Base-by-base conservation (phyloP, 2,888 invertebrate genomes). In the Drosophila pegasa region DNA sequence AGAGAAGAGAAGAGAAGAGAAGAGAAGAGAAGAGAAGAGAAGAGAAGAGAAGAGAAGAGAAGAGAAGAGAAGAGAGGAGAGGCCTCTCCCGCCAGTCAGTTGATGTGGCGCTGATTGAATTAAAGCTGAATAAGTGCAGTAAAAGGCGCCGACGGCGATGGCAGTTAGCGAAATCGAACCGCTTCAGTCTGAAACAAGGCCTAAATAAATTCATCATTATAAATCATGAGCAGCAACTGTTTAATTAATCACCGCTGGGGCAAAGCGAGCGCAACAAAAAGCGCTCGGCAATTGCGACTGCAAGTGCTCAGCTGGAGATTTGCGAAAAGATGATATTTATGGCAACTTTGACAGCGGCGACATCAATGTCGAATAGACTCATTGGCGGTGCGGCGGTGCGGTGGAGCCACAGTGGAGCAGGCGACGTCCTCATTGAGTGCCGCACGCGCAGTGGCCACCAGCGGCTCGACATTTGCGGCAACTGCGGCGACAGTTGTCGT, bases 141-240 rank as follows among this genome's bases (percentile, higher is more conserved):
- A 54, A 84, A 88, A 84, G 81, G 78, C 78, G 69, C 89, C 83
- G 87, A 69, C 83, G 29, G 25, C 65, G 65, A 54, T 64, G 75
- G 58, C 77, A 63, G 66, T 68, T 64, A 79, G 62, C 78, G 78
- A 68, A 70, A 66, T 78, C 78, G 82, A 61, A 62, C 41, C 55
- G 63, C 48, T 75, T 68, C 37, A 71, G 52, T 47, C 55, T 16
- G 27, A 58, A 52, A 50, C 71, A 72, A 86, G 87, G 81, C 88
- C 87, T 84, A 90, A 90, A 90, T 91, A 90, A 91, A 91, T 91
- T 91, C 90, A 85, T 91, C 91, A 90, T 88, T 90, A 90, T 91
- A 91, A 91, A 90, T 91, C 90, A 90, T 91, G 89, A 80, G 80
- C 82, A 64, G 75, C 82, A 73, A 71, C 70, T 61, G 66, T 85